phyloP scores from a whole-genome alignment of 64 coral and sea anemone genomes.

The Porites lutea region DNA sequence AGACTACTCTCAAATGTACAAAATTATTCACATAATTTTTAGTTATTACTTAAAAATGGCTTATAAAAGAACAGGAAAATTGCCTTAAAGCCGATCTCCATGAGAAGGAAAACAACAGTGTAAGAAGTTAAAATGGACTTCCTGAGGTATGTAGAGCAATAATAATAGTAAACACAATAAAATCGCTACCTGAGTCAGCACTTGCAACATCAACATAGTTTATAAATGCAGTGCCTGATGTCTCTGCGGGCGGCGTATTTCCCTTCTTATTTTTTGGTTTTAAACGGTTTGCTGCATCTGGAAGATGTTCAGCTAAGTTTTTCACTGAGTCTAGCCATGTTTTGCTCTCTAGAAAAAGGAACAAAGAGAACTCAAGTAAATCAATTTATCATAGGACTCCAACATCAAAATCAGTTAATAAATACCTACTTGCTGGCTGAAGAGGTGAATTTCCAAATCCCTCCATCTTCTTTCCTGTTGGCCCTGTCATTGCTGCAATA shows the following conservation, averaged over 20 bases:
- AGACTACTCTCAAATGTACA: too few species aligned
- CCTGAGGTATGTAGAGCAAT: too few species aligned
- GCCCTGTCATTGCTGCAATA: slow-evolving; percentile 36
- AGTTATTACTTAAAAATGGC: too few species aligned
- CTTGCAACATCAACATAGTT: background rate
- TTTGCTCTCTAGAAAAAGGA: slow-evolving; percentile 11
- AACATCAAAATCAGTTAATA: too few species aligned
- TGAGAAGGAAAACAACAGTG: too few species aligned
- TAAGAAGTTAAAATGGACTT: too few species aligned
- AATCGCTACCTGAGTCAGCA: background rate
- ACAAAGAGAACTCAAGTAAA: background rate
- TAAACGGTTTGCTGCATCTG: slow-evolving; percentile 35
- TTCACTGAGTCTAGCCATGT: slow-evolving; percentile 36
- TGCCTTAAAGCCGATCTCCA: too few species aligned
- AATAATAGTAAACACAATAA: too few species aligned
- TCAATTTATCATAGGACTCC: background rate
- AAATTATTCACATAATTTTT: too few species aligned
- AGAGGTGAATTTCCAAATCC: slow-evolving; percentile 82
- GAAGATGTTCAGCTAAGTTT: slow-evolving; percentile 7
- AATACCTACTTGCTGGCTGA: slow-evolving; percentile 54
- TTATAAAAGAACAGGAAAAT: too few species aligned
- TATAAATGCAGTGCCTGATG: slow-evolving; percentile 18
- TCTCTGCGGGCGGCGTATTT: background rate
- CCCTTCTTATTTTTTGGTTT: slow-evolving; percentile 4
- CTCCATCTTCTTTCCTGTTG: slow-evolving; percentile 82